Evolutionary conservation across 2,888 invertebrate species (phyloP).

Genomic region (Gortyna flavago): DNA sequence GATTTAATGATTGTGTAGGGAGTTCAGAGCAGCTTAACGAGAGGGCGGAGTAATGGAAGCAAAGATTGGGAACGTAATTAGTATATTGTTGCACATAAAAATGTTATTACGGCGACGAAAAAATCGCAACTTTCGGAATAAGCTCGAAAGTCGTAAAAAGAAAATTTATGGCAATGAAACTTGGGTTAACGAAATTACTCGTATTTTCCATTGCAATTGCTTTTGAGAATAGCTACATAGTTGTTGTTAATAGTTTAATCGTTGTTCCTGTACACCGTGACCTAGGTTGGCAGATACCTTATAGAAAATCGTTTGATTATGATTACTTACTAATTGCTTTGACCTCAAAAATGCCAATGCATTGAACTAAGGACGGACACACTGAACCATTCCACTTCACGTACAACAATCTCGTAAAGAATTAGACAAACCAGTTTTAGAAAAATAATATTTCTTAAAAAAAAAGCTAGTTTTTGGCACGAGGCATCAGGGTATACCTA

Average conservation of each 20-base stretch:
- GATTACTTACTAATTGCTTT: constrained; percentile 45
- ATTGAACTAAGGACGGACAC: constrained; percentile 15
- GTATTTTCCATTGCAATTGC: constrained; percentile 1
- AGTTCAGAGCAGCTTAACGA: constrained; percentile 66
- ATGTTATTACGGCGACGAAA: constrained; percentile 61
- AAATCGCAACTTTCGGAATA: constrained; percentile 50
- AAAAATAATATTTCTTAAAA: neutral
- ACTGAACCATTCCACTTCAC: constrained; percentile 2
- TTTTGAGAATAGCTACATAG: constrained; percentile 31
- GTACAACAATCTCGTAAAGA: constrained; percentile 27
- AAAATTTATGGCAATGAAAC: constrained; percentile 54
- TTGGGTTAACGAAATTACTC: constrained; percentile 32
- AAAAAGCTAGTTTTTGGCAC: constrained; percentile 34
- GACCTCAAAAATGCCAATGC: constrained; percentile 38
- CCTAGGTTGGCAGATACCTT: constrained; percentile 29
- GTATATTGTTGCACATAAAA: constrained; percentile 71
- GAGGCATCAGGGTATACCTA: constrained; percentile 44
- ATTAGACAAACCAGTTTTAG: constrained; percentile 13
- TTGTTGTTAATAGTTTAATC: constrained; percentile 36
- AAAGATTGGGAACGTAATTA: constrained; percentile 75
- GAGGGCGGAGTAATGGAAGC: constrained; percentile 72
- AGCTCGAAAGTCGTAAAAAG: constrained; percentile 54
- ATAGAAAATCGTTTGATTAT: constrained; percentile 36
- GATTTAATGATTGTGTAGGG: constrained; percentile 80
- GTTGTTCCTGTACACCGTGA: constrained; percentile 45